Base-by-base conservation (phyloP, 2,888 invertebrate species). In the Crematogaster levior region DNA sequence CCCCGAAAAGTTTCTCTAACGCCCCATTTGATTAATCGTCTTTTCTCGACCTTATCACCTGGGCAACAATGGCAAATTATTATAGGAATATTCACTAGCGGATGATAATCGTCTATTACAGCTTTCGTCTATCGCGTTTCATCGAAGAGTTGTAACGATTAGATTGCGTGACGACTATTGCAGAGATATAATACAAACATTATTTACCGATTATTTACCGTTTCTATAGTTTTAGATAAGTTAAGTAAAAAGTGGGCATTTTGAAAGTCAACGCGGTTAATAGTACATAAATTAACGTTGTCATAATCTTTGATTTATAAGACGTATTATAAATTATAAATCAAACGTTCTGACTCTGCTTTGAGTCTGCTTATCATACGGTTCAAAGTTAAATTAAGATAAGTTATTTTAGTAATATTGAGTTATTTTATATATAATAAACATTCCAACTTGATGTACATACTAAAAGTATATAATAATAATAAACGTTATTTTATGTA, bases 1-100 rank as follows among this genome's bases (percentile, higher is more conserved):
- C n/a, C n/a, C n/a, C 21, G n/a, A 65, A 75, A 75, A 40, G 6
- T 61, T 46, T 21, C 43, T 21, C 43, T 43, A 61, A 74, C 73
- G 30, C 21, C 21, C 43, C 61, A 10, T 10, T 74, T 74, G 73
- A 61, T 74, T 61, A 61, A 74, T 61, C 27, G 10, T 1, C 1
- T 27, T 73, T 30, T 15, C 43, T n/a, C 21, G 21, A 21, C 21
- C 34, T 34, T 60, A 18, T 34, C 15, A 15, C 21, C 27, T 46
- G 10, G 9, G 5, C 15, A n/a, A n/a, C n/a, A n/a, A n/a, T n/a
- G n/a, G n/a, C n/a, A 15, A 58, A 74, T 74, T 46, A 21, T 74
- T 74, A 34, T 30, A 34, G 34, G 21, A 34, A 61, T 60, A 60
- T 46, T 3, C 43, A n/a, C 10, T 21, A 3, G 27, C n/a, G 37